A percentile compares a stretch with the other conserved stretches of the same genome.
Evolutionary conservation across 1,140 invertebrate species (phyloP).

Genomic region (Diuraphis noxia): DNA sequence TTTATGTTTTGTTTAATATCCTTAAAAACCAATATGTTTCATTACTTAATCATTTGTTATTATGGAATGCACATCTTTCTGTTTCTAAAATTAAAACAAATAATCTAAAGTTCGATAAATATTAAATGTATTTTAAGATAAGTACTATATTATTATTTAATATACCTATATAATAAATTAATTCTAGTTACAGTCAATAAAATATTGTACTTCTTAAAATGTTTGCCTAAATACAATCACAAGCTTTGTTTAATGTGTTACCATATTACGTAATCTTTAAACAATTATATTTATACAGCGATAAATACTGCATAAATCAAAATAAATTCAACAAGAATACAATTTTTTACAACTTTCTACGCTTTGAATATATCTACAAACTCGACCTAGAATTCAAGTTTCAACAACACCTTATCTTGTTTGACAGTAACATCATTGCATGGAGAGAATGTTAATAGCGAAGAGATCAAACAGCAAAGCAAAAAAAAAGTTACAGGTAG

Average conservation of each 20-base stretch:
- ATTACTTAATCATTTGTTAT: background rate
- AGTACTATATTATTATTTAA: too few relatives aligned
- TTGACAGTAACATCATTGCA: background rate
- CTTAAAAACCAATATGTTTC: background rate
- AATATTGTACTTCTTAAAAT: background rate
- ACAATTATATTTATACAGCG: background rate
- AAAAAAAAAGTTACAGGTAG: background rate
- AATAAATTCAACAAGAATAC: background rate
- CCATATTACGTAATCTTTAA: background rate
- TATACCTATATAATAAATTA: background rate
- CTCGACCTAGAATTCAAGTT: constrained; percentile 21
- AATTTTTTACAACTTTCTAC: constrained; percentile 31
- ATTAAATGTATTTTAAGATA: background rate
- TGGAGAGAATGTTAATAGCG: background rate
- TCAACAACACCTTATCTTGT: constrained; percentile 22
- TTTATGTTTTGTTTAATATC: background rate
- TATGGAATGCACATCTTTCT: background rate
- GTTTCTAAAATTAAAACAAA: background rate
- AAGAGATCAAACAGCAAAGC: background rate
- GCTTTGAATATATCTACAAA: constrained; percentile 3
- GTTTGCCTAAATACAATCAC: background rate
- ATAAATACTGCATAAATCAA: background rate
- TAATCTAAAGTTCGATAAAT: background rate
- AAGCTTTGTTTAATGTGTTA: background rate
- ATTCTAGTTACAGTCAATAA: background rate